Evolutionary conservation across 2,797 vertebrate genomes (phyloP).

Genomic region (Chaunax sp.): DNA sequence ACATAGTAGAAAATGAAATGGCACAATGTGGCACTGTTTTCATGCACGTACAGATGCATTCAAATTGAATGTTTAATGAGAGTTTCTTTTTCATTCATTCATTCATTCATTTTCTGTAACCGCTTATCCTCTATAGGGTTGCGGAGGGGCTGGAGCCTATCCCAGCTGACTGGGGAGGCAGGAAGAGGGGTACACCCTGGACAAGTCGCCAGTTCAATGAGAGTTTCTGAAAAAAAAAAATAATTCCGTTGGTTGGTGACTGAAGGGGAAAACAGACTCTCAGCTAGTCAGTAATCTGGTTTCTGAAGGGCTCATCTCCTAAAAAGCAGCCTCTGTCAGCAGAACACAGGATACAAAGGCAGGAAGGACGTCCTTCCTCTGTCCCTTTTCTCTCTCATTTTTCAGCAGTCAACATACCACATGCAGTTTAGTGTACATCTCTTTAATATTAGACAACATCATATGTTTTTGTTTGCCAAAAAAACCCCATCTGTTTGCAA

Average conservation of each 20-base stretch:
- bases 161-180: no score
- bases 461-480: no score
- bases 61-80: background rate
- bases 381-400: constrained; percentile 39
- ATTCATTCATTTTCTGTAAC: no score
- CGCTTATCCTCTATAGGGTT: no score
- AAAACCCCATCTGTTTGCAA: no score
- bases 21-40: background rate
- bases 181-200: no score
- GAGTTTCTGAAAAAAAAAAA: constrained; percentile 12
- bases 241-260: constrained; percentile 25
- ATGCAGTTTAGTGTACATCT: background rate
- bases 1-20: background rate
- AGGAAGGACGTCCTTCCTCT: constrained; percentile 82
- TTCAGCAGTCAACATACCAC: constrained; percentile 25
- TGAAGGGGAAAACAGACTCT: constrained; percentile 44
- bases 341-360: constrained; percentile 75
- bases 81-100: no score
- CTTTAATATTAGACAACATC: background rate
- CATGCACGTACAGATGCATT: background rate
- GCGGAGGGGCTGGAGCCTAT: no score
- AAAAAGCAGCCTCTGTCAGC: constrained; percentile 77
- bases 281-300: constrained; percentile 50
- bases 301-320: constrained; percentile 53
- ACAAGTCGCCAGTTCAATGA: no score